Conservation (phyloP, 2,113 vertebrate species). For the Notothenia rossii region DNA sequence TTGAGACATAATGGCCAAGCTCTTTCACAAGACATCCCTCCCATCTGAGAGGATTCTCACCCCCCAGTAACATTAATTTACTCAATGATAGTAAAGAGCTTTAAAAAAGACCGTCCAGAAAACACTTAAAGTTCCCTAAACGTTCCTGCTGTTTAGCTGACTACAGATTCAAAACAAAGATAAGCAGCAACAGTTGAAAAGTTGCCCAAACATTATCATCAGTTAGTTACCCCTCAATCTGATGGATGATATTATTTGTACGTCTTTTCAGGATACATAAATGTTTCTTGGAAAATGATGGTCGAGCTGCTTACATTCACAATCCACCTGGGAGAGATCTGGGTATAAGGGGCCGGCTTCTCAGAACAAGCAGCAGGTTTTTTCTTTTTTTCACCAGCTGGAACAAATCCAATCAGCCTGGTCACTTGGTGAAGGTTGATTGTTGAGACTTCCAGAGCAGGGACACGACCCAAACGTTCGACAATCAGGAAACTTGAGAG, state of each 20-base stretch:
- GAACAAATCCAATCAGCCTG: conserved; percentile 17
- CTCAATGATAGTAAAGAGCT: conserved; percentile 52
- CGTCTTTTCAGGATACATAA: neutral
- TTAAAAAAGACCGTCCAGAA: conserved; percentile 13
- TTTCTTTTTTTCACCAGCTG: conserved; percentile 13
- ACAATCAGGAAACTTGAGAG: conserved; percentile 25
- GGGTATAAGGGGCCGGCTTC: conserved; percentile 6
- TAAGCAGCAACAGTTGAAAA: neutral
- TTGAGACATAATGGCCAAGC: conserved; percentile 65
- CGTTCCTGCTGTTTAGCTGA: conserved; percentile 2
- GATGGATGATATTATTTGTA: conserved; percentile 4
- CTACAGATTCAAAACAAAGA: conserved; percentile 16
- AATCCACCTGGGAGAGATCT: conserved; percentile 26
- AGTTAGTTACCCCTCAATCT: neutral
- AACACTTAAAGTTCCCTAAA: conserved; percentile 35
- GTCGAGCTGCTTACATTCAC: conserved; percentile 21
- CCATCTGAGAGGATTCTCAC: conserved; percentile 22
- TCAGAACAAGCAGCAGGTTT: conserved; percentile 31
- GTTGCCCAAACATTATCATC: neutral
- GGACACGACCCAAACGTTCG: neutral
- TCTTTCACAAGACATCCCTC: conserved; percentile 40
- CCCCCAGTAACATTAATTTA: neutral
- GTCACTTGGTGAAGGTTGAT: conserved; percentile 46
- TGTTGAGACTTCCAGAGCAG: conserved; percentile 23
- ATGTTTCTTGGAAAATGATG: conserved; percentile 43